Conservation (phyloP, 2,113 vertebrate species). For the Pomatostomus ruficeps region DNA sequence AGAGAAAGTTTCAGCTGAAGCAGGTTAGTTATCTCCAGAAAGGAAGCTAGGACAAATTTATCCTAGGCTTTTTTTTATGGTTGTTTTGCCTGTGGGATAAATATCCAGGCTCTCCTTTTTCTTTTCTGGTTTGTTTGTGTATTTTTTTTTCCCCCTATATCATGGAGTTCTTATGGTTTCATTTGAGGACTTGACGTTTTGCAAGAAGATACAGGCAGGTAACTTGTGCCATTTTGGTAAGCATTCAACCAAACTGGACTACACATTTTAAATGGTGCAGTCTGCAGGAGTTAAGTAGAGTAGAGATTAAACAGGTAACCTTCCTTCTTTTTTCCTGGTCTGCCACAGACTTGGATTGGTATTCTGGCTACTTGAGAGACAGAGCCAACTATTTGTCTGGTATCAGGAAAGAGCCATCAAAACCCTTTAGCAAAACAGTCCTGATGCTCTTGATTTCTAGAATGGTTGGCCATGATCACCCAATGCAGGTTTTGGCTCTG, state of each 20-base stretch:
- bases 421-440: neutral
- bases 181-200: neutral
- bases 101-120: neutral
- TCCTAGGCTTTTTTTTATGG: neutral
- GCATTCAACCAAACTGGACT: neutral
- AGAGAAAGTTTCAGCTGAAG: slow-evolving; percentile 1
- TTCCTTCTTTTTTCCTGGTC: neutral
- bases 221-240: neutral
- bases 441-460: neutral
- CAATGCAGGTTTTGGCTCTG: neutral
- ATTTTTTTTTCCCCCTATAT: no score
- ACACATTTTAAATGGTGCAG: neutral
- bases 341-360: neutral
- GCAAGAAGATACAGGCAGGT: neutral
- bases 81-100: neutral
- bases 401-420: neutral
- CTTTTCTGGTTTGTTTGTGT: neutral
- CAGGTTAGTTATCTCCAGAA: neutral
- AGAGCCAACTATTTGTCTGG: neutral
- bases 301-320: neutral
- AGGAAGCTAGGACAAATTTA: neutral
- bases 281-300: neutral
- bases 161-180: neutral
- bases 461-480: neutral
- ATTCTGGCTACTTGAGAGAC: neutral